These are phyloP conservation scores for Hoplodrina blanda DNA, from an alignment of 2,888 invertebrate species.

Conservation along the genomic window DNA sequence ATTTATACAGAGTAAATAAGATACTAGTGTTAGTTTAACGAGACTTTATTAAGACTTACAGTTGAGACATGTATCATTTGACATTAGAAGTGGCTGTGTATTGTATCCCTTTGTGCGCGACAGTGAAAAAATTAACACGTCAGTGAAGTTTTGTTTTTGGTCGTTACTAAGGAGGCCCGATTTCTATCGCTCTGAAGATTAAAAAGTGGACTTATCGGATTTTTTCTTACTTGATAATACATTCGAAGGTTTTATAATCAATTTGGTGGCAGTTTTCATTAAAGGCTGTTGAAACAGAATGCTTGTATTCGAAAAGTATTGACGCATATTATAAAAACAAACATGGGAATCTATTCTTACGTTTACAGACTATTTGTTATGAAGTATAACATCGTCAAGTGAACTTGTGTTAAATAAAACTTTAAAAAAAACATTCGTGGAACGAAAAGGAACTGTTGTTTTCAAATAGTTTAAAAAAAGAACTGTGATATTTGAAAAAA, in stretches of 20 bases:
- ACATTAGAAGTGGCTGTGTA: slow-evolving; percentile 27
- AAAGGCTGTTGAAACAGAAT: slow-evolving; percentile 38
- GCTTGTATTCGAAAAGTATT: slow-evolving; percentile 41
- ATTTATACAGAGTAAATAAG: slow-evolving; percentile 49
- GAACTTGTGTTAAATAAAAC: slow-evolving; percentile 49
- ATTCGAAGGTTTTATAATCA: slow-evolving; percentile 11
- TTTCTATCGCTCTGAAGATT: slow-evolving; percentile 15
- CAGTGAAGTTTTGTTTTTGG: slow-evolving; percentile 22
- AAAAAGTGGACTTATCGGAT: slow-evolving; percentile 3
- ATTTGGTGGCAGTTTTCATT: not conserved
- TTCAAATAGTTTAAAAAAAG: not conserved
- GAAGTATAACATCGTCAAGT: slow-evolving; percentile 71
- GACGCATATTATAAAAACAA: slow-evolving; percentile 59
- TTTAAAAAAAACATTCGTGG: slow-evolving; percentile 5
- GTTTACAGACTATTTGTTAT: slow-evolving; percentile 87
- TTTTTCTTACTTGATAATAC: slow-evolving; percentile 6
- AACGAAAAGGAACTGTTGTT: slow-evolving; percentile 25
- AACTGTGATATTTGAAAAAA: slow-evolving; percentile 19
- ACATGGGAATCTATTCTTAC: slow-evolving; percentile 86
- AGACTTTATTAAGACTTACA: slow-evolving; percentile 45
- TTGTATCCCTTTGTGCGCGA: slow-evolving; percentile 15
- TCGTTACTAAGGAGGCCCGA: slow-evolving; percentile 6
- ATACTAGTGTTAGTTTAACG: slow-evolving; percentile 27
- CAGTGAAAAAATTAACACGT: slow-evolving; percentile 14
- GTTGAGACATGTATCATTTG: slow-evolving; percentile 37